These are phyloP conservation scores for Empidonax traillii DNA, from an alignment of 2,113 vertebrate species.

Conservation along the genomic window DNA sequence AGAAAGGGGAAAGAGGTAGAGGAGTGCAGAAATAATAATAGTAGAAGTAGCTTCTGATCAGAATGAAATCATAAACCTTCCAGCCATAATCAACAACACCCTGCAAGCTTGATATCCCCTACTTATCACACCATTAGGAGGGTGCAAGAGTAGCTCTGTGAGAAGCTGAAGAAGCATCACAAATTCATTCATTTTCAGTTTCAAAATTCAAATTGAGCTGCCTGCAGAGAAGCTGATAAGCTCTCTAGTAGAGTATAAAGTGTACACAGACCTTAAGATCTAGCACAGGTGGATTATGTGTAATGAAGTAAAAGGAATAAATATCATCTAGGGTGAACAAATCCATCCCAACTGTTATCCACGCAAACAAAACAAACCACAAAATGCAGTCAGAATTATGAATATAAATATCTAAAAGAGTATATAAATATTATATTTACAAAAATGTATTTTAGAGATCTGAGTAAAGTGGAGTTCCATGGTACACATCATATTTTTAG, in stretches of 20 bases:
- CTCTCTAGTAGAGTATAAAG: constrained; percentile 76
- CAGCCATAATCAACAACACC: constrained; percentile 40
- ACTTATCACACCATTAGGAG: constrained; percentile 58
- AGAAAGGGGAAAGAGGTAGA: neutral
- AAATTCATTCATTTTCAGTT: constrained; percentile 74
- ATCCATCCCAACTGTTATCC: constrained; percentile 65
- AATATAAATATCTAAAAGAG: constrained; percentile 50
- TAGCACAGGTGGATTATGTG: constrained; percentile 78
- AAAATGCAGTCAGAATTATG: constrained; percentile 41
- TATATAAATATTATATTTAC: constrained; percentile 29
- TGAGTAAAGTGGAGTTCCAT: neutral
- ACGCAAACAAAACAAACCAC: constrained; percentile 62
- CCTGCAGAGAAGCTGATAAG: constrained; percentile 86
- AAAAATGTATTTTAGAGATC: neutral
- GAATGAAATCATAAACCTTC: constrained; percentile 9
- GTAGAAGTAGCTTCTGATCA: neutral
- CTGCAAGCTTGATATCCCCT: constrained; percentile 38
- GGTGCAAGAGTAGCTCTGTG: constrained; percentile 22
- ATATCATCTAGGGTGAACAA: constrained; percentile 75
- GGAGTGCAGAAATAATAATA: neutral
- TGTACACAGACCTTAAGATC: constrained; percentile 73
- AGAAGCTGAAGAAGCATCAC: constrained; percentile 61
- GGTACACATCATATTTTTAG: neutral
- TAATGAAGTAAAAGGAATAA: constrained; percentile 82
- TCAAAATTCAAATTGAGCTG: constrained; percentile 85